These are phyloP conservation scores for Lutjanus campechanus DNA, from an alignment of 2,797 vertebrate species.

Conservation along the genomic window DNA sequence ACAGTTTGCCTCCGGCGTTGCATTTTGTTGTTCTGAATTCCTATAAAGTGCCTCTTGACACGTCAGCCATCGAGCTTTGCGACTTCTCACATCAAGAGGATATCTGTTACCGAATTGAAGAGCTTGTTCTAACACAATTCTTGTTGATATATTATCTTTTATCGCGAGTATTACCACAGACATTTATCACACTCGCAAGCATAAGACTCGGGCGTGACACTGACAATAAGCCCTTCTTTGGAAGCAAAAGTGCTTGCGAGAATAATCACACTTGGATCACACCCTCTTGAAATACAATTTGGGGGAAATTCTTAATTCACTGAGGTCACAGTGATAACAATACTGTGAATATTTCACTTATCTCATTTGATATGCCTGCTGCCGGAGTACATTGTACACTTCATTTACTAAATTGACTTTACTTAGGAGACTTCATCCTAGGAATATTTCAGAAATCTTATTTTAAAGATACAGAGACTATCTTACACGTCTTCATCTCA, in stretches of 20 bases:
- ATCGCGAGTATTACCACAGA: conserved; percentile 56
- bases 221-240: conserved; percentile 36
- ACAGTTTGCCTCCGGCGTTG: conserved; percentile 55
- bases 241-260: conserved; percentile 25
- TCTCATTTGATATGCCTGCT: conserved; percentile 24
- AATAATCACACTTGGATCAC: conserved; percentile 45
- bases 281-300: conserved; percentile 39
- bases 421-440: not conserved
- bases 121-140: conserved; percentile 48
- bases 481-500: too few relatives aligned
- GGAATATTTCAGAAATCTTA: too few relatives aligned
- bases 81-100: conserved; percentile 59
- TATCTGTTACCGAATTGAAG: conserved; percentile 57
- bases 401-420: conserved; percentile 40
- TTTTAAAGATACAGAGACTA: too few relatives aligned
- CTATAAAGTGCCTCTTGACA: conserved; percentile 73
- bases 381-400: conserved; percentile 9
- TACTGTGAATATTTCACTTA: conserved; percentile 34
- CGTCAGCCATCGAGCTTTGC: conserved; percentile 53
- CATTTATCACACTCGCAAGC: conserved; percentile 52
- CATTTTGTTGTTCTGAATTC: conserved; percentile 64
- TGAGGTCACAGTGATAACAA: conserved; percentile 37
- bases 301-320: conserved; percentile 35
- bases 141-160: conserved; percentile 62
- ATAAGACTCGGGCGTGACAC: conserved; percentile 25